Evolutionary conservation across 2,888 invertebrate species (phyloP).

Genomic region (Lymantria monacha): DNA sequence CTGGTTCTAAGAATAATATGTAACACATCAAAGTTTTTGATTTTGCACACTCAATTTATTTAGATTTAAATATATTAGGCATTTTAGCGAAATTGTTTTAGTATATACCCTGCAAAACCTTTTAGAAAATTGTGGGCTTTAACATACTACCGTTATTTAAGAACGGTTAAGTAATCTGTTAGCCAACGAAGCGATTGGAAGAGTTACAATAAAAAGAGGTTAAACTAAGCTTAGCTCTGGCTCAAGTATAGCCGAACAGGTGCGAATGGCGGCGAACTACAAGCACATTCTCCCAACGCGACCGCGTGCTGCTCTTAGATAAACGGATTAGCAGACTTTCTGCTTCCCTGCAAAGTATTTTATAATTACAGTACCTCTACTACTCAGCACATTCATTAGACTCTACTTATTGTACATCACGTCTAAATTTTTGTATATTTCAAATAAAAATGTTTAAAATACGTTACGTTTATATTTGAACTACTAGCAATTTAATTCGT

Average conservation of each 20-base stretch:
- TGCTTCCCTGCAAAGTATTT: constrained; percentile 45
- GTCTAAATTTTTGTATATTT: too few relatives aligned
- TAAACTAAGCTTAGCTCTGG: constrained; percentile 48
- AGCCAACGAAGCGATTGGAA: constrained; percentile 54
- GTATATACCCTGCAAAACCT: too few relatives aligned
- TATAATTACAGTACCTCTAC: constrained; percentile 45
- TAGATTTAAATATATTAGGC: too few relatives aligned
- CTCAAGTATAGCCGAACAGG: constrained; percentile 56
- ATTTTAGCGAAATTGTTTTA: too few relatives aligned
- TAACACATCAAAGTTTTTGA: too few relatives aligned
- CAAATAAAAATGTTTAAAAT: too few relatives aligned
- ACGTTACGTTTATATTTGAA: too few relatives aligned
- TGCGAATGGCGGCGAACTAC: constrained; percentile 50
- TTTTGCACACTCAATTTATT: too few relatives aligned
- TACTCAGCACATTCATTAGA: constrained; percentile 22
- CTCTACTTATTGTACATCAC: neutral
- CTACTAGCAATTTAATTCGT: too few relatives aligned
- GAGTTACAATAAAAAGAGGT: constrained; percentile 56
- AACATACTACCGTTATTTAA: too few relatives aligned
- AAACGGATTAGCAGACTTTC: constrained; percentile 70
- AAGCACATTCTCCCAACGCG: constrained; percentile 43
- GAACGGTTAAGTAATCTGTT: constrained; percentile 32
- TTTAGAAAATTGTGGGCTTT: too few relatives aligned
- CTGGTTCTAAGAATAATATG: too few relatives aligned
- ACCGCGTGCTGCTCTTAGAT: constrained; percentile 67